These are phyloP conservation scores for Chionoecetes opilio DNA, from an alignment of 1,140 invertebrate genomes.

Conservation along the genomic window DNA sequence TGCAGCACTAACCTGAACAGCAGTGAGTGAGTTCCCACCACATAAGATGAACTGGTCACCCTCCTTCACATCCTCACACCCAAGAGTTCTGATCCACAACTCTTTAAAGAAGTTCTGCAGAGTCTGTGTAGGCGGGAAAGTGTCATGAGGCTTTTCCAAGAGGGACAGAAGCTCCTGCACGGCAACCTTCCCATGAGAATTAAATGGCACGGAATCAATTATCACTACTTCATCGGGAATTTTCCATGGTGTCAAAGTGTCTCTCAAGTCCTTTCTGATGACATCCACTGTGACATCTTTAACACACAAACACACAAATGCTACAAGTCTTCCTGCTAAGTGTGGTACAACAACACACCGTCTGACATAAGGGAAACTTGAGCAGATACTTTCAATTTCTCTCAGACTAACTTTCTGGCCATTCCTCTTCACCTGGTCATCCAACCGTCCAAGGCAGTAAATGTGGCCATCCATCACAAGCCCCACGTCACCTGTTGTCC, in stretches of 20 bases:
- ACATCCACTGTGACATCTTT: not conserved
- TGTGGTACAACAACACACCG: conserved; percentile 44
- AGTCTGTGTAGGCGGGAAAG: not conserved
- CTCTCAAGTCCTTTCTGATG: conserved; percentile 59
- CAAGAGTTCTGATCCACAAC: conserved; percentile 62
- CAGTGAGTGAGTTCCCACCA: conserved; percentile 69
- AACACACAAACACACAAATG: conserved; percentile 13
- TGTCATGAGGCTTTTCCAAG: not conserved
- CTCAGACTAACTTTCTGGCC: conserved; percentile 69
- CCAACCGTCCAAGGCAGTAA: conserved; percentile 63
- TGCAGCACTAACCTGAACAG: conserved; percentile 57
- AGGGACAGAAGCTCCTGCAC: conserved; percentile 16
- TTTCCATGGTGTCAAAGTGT: conserved; percentile 55
- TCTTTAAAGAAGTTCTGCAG: conserved; percentile 44
- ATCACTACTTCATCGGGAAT: conserved; percentile 69
- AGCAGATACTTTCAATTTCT: conserved; percentile 59
- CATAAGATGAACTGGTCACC: conserved; percentile 59
- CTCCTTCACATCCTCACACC: not conserved
- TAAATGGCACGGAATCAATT: conserved; percentile 59
- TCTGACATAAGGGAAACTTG: conserved; percentile 42
- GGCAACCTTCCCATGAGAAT: conserved; percentile 66
- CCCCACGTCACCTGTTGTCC: conserved; percentile 65
- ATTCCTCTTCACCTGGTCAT: conserved; percentile 59
- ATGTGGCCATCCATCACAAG: conserved; percentile 45
- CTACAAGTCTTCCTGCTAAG: conserved; percentile 44